A percentile compares a stretch with the other conserved stretches of the same genome.
phyloP scores from a whole-genome alignment of 2,888 invertebrate species.

The Sthenelais limicola region DNA sequence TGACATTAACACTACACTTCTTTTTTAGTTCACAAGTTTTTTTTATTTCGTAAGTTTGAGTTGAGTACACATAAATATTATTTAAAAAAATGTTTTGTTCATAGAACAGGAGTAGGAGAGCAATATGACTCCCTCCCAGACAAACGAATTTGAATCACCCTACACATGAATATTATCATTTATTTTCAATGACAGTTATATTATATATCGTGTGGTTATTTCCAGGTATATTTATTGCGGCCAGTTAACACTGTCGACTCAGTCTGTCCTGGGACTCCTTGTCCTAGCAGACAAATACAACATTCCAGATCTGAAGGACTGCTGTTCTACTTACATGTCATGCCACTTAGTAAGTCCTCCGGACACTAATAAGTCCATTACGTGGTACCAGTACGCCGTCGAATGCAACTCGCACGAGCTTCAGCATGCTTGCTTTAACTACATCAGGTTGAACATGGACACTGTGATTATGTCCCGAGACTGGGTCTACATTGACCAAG shows the following conservation, averaged over 20 bases:
- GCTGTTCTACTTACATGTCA: conserved; percentile 89
- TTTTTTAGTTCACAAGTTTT: too few species aligned
- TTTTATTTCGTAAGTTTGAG: too few species aligned
- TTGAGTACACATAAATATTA: too few species aligned
- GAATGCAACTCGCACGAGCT: conserved; percentile 81
- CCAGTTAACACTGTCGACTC: conserved; percentile 75
- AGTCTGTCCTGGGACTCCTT: conserved; percentile 88
- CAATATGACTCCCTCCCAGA: too few species aligned
- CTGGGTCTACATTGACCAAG: conserved; percentile 86
- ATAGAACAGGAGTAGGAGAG: too few species aligned
- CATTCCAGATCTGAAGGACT: conserved; percentile 87
- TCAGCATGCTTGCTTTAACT: conserved; percentile 49
- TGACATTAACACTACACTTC: too few species aligned
- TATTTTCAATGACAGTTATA: background rate
- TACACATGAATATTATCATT: background rate
- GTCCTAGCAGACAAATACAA: conserved; percentile 95
- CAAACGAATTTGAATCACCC: too few species aligned
- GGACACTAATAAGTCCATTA: conserved; percentile 83
- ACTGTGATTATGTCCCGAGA: conserved; percentile 74
- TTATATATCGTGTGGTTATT: background rate
- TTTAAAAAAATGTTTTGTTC: too few species aligned
- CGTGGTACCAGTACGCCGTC: conserved; percentile 92
- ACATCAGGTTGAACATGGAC: conserved; percentile 52
- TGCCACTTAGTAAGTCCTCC: conserved; percentile 87
- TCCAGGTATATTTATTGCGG: conserved; percentile 68